Evolutionary conservation across 2,888 invertebrate species (phyloP).

Genomic region (Cantharis rufa): DNA sequence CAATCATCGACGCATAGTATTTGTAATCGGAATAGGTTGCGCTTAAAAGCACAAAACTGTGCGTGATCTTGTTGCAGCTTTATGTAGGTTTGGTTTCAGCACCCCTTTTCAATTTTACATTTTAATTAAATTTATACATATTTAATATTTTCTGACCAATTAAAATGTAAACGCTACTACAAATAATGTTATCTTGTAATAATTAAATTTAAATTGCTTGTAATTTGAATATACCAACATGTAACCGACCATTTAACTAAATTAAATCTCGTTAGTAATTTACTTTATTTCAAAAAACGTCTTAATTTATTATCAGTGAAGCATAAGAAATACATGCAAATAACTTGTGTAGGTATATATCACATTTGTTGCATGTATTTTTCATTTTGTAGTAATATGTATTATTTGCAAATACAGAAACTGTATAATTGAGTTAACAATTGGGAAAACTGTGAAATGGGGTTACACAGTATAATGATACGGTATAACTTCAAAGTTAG

Average conservation of each 20-base stretch:
- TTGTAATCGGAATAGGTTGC: slow-evolving; percentile 19
- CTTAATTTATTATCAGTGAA: neutral
- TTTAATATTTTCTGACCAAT: slow-evolving; percentile 4
- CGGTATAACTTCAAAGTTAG: slow-evolving; percentile 38
- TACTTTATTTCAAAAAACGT: neutral
- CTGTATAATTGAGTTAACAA: slow-evolving; percentile 23
- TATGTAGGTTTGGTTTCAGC: neutral
- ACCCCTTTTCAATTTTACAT: neutral
- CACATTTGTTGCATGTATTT: neutral
- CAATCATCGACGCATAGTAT: slow-evolving; percentile 32
- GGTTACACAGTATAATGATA: slow-evolving; percentile 24
- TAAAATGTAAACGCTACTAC: neutral
- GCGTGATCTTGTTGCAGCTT: slow-evolving; percentile 16
- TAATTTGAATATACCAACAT: neutral
- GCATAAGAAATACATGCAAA: neutral
- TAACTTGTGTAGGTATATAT: neutral
- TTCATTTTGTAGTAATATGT: neutral
- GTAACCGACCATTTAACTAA: neutral
- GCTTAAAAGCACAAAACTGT: slow-evolving; percentile 9
- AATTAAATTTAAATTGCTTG: neutral
- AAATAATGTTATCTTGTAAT: neutral
- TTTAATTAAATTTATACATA: slow-evolving; percentile 26
- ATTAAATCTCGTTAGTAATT: neutral
- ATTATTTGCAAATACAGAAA: slow-evolving; percentile 6
- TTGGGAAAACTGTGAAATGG: slow-evolving; percentile 29